Percentiles rank a stretch among this genome's conserved stretches.
phyloP scores from a whole-genome alignment of 2,797 vertebrate species.

The Emys orbicularis region DNA sequence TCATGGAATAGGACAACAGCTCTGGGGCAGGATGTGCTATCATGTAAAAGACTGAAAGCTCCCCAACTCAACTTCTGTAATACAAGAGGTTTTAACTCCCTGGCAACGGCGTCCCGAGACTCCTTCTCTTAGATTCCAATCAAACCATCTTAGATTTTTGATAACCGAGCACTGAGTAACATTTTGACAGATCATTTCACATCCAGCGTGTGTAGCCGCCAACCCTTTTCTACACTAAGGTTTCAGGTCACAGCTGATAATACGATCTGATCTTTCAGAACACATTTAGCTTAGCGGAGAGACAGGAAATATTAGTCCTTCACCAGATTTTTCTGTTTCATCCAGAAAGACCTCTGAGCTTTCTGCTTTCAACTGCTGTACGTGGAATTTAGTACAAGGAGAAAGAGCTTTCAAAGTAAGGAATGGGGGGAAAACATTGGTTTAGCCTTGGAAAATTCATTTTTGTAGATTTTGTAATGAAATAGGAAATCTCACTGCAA shows the following conservation, averaged over 20 bases:
- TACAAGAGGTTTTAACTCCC: too few relatives aligned
- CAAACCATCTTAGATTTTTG: background rate
- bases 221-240: accelerated
- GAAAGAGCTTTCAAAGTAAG: accelerated
- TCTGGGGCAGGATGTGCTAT: background rate
- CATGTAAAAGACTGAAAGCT: background rate
- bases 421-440: background rate
- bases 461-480: too few relatives aligned
- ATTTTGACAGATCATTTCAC: background rate
- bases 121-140: background rate
- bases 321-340: background rate
- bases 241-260: background rate
- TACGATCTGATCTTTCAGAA: accelerated
- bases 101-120: background rate
- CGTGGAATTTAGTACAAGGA: accelerated
- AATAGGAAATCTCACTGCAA: background rate
- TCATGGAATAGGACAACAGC: background rate
- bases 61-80: background rate
- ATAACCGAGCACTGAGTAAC: background rate
- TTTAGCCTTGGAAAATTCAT: accelerated
- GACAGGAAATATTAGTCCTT: background rate
- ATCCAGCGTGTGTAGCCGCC: background rate
- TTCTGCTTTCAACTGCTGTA: accelerated
- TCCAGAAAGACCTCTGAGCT: background rate
- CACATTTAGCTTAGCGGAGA: background rate